Evolutionary conservation across 1,140 invertebrate genomes (phyloP), one percentile per base, ranked within the genome.

Genomic region (Megathymus violae): DNA sequence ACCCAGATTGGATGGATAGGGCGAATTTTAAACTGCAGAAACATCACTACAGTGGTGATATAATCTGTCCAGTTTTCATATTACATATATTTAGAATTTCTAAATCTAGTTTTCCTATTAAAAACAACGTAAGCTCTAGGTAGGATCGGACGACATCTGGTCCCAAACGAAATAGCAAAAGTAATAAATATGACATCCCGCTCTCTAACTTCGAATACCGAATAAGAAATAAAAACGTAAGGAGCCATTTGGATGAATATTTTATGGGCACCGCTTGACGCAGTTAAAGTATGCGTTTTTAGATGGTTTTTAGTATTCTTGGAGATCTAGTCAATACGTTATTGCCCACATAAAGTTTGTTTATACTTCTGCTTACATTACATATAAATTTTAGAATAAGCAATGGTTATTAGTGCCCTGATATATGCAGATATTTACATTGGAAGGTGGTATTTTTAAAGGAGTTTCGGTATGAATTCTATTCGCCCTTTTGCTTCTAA

Each of bases 161-260:
- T 62, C 43, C 47, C 41, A 41, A 67, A 56, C 40, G 58, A 60
- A 66, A 62, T 47, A 69, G 63, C 62, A 68, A 62, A 75, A 67
- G 62, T 69, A 74, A 80, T 80, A 74, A 76, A 75, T 71, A 75
- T 64, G 64, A 72, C 61, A 63, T 76, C 60, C 61, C 52, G 46
- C 61, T 41, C 58, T 70, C 71, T 71, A 60, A 67, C 73, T 46
- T 72, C 56, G 76, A 77, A 78, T 77, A 78, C 69, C 62, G 74
- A 80, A 74, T 73, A 72, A 75, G 61, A 71, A 69, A 76, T 71
- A 76, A 71, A 74, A 79, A 78, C 69, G 70, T 75, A 72, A 73
- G 63, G 54, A 73, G 70, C 64, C 62, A 64, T 67, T 67, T 44
- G 36, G 44, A 68, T 68, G 65, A 67, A 68, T 67, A 68, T 56